Percentiles rank a stretch among this genome's conserved stretches.
Conservation (phyloP, 2,888 invertebrate species). For the Ernsta delagoae region DNA sequence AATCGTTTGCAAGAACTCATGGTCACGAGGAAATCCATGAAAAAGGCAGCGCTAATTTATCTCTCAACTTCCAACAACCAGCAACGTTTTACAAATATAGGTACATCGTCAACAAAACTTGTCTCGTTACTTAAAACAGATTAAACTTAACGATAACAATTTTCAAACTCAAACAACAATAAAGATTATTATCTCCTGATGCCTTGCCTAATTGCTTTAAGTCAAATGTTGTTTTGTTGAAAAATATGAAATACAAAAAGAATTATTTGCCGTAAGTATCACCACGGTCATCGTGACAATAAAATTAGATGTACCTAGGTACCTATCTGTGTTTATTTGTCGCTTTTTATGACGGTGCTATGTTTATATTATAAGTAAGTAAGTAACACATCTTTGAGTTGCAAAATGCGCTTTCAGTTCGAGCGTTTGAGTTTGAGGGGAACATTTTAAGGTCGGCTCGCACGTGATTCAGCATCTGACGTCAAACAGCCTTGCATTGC, state of each 20-base stretch:
- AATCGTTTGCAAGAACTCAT: conserved; percentile 35
- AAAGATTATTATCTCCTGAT: conserved; percentile 2
- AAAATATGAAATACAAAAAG: conserved; percentile 7
- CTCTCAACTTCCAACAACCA: conserved; percentile 30
- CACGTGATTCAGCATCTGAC: conserved; percentile 62
- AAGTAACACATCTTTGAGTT: no score
- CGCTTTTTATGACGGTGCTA: conserved; percentile 10
- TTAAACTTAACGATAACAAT: conserved; percentile 17
- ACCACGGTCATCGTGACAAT: conserved; percentile 18
- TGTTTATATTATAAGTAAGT: no score
- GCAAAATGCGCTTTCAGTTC: conserved; percentile 23
- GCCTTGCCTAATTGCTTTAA: conserved; percentile 9
- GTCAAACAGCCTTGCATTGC: conserved; percentile 56
- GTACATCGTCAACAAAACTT: conserved; percentile 6
- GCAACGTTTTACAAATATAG: conserved; percentile 20
- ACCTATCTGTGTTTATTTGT: conserved; percentile 12
- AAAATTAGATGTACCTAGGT: no score
- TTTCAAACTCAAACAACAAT: conserved; percentile 14
- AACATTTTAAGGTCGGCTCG: conserved; percentile 54
- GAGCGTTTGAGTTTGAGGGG: conserved; percentile 39
- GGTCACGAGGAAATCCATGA: conserved; percentile 39
- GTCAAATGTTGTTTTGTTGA: background rate
- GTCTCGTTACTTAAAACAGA: conserved; percentile 1
- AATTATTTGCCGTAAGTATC: conserved; percentile 6
- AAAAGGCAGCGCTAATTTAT: conserved; percentile 36